Conservation (phyloP, 92 coral and sea anemone species). For the Zoanthus sansibaricus region DNA sequence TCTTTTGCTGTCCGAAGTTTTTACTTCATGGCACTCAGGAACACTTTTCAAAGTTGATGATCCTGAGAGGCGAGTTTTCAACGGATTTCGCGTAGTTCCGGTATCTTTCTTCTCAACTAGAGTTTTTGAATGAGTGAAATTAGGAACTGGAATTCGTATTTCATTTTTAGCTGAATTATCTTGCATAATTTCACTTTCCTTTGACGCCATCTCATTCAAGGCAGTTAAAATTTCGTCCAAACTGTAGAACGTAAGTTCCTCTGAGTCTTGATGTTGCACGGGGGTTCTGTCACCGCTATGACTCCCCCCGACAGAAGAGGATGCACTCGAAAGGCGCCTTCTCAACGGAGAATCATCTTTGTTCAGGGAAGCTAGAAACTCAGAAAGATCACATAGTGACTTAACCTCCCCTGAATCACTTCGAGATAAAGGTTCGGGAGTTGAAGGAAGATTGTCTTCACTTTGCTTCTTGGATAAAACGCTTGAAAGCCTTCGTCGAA, state of each 20-base stretch:
- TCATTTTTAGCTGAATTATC: conserved; percentile 32
- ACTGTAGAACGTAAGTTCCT: conserved; percentile 9
- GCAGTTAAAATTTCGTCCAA: conserved; percentile 75
- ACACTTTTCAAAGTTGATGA: conserved; percentile 39
- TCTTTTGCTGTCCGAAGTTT: conserved; percentile 23
- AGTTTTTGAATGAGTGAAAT: conserved; percentile 29
- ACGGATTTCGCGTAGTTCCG: conserved; percentile 11
- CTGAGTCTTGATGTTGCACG: conserved; percentile 30
- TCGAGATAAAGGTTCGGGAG: conserved; percentile 72
- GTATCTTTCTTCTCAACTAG: conserved; percentile 37
- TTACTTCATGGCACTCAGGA: conserved; percentile 32
- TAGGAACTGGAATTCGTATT: conserved; percentile 68
- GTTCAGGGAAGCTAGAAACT: conserved; percentile 76
- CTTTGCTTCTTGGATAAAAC: conserved; percentile 44
- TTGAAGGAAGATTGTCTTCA: conserved; percentile 3
- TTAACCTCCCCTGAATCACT: conserved; percentile 79
- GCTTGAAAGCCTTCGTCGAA: conserved; percentile 69
- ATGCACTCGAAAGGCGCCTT: conserved; percentile 76
- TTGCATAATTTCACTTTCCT: conserved; percentile 1
- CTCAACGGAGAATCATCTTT: conserved; percentile 80
- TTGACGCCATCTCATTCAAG: conserved; percentile 65
- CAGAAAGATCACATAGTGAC: conserved; percentile 80
- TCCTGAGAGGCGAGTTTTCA: conserved; percentile 52
- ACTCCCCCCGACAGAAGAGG: conserved; percentile 14
- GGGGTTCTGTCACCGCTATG: conserved; percentile 10